A percentile compares a stretch with the other conserved stretches of the same genome.
Conservation (phyloP, 2,888 invertebrate species). For the Teleogryllus oceanicus region DNA sequence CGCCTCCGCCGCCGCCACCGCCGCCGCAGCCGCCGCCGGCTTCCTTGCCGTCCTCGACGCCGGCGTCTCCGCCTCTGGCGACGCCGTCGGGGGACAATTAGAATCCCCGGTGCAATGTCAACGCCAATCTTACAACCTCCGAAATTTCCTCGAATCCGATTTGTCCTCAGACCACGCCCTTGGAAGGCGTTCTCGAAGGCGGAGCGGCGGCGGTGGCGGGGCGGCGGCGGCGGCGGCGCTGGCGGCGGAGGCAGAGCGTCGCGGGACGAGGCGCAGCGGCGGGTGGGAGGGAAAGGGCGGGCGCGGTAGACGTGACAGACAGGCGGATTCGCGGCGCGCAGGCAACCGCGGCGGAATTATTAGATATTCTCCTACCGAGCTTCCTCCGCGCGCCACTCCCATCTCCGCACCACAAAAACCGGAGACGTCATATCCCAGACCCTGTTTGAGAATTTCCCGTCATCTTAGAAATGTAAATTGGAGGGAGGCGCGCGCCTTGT, state of each 20-base stretch:
- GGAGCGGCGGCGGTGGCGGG: not conserved
- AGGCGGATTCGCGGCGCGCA: constrained; percentile 9
- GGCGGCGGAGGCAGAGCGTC: not conserved
- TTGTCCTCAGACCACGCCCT: constrained; percentile 18
- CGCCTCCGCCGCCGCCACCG: too few relatives aligned
- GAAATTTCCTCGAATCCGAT: constrained; percentile 18
- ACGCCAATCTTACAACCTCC: constrained; percentile 18
- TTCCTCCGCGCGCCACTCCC: constrained; percentile 3
- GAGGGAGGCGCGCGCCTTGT: constrained; percentile 6
- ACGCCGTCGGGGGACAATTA: not conserved
- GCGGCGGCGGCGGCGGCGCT: not conserved
- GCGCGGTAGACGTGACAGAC: not conserved
- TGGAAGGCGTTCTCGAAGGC: not conserved
- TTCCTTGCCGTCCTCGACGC: not conserved
- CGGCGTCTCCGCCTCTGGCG: not conserved
- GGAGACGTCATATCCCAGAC: constrained; percentile 19
- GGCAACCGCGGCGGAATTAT: not conserved
- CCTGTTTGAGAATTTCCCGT: constrained; percentile 21
- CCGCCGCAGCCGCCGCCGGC: not conserved
- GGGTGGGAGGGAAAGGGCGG: not conserved
- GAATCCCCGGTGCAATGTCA: constrained; percentile 18
- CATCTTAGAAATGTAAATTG: constrained; percentile 18
- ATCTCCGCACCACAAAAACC: not conserved
- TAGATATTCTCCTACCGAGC: constrained; percentile 19
- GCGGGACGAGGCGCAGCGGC: not conserved